Evolutionary conservation across 2,888 invertebrate genomes (phyloP), one percentile per base, ranked within the genome.

Genomic region (Patella pellucida): DNA sequence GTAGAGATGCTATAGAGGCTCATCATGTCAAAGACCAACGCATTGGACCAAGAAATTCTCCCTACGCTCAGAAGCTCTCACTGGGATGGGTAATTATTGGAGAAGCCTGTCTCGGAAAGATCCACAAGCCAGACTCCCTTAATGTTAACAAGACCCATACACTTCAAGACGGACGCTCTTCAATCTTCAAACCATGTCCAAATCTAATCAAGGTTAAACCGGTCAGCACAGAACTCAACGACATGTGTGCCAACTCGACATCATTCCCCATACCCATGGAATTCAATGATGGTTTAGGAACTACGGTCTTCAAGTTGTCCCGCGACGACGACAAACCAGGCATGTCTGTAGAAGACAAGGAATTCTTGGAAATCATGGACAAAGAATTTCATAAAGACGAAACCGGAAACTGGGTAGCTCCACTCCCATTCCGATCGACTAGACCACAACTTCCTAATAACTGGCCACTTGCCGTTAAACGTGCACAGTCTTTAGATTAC

Each of bases 281-380:
- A 15, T 51, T 16, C 16, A 16, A 23, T 70, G 16, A n/a, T 56
- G 51, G 50, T 19, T 14, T 62, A 27, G 67, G 72, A 5, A 5
- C 19, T 14, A 31, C 12, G 54, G 73, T 78, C 9, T 78, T 76
- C 69, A 50, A 68, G 52, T 67, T 15, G 41, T 78, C 75, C 11
- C 27, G 1, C 19, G 15, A 73, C 16, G 81, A 81, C 56, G 73
- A 81, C 11, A 74, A 72, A 41, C 56, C 70, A 3, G 68, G 72
- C 7, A 19, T 68, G n/a, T 81, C 81, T n/a, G 12, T 74, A 11
- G 81, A 81, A 56, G 80, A 80, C 51, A 62, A 70, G 16, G 23
- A 74, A n/a, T 81, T 79, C 31, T 52, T 81, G 5, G 12, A 56
- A 1, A 50, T 73, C 14, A 78, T 78, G 76, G 71, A 77, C 9